phyloP scores from a whole-genome alignment of 2,113 vertebrate species.

The Nesogale talazaci region DNA sequence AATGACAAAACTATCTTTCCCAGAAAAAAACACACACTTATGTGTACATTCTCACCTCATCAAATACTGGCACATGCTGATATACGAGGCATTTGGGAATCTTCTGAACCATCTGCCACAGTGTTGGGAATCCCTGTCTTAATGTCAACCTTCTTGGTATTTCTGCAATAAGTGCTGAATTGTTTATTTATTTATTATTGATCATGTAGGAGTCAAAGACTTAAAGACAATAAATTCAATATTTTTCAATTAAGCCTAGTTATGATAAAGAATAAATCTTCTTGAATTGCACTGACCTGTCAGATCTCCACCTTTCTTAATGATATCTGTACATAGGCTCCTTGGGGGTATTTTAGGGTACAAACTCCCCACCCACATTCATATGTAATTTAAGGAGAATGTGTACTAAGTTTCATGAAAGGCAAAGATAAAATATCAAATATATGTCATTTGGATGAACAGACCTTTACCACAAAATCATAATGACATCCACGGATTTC shows the following conservation, averaged over 20 bases:
- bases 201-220: neutral
- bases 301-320: neutral
- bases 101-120: too few species aligned
- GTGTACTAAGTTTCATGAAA: too few species aligned
- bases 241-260: neutral
- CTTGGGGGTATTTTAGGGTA: too few species aligned
- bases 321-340: neutral
- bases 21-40: neutral
- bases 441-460: too few species aligned
- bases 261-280: neutral
- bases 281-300: neutral
- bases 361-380: too few species aligned
- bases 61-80: too few species aligned
- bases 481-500: too few species aligned
- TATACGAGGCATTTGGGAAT: neutral
- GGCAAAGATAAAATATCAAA: too few species aligned
- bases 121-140: neutral
- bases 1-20: neutral
- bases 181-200: neutral
- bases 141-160: neutral
- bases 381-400: too few species aligned
- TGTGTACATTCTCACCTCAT: neutral
- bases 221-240: neutral
- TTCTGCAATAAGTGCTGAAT: too few species aligned
- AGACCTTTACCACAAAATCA: too few species aligned